Conservation (phyloP, 2,797 vertebrate species). For the Smutsia gigantea region DNA sequence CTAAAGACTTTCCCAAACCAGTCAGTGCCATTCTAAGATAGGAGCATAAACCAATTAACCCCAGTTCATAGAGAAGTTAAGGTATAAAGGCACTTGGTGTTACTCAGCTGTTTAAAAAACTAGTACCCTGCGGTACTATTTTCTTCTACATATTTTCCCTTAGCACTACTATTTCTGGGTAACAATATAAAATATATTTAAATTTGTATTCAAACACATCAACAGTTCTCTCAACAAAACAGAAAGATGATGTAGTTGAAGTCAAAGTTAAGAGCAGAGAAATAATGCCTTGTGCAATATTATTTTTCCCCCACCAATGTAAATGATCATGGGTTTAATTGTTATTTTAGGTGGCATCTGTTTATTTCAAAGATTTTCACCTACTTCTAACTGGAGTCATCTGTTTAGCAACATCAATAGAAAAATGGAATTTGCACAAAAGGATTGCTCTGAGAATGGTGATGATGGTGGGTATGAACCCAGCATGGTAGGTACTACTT, state of each 20-base stretch:
- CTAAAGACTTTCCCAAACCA: background rate
- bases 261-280: conserved; percentile 27
- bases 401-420: conserved; percentile 94
- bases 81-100: background rate
- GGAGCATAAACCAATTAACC: background rate
- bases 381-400: conserved; percentile 93
- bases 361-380: conserved; percentile 97
- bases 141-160: background rate
- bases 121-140: background rate
- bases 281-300: background rate
- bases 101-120: background rate
- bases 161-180: background rate
- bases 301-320: background rate
- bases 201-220: conserved; percentile 16
- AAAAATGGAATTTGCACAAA: conserved; percentile 97
- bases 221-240: background rate
- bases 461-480: conserved; percentile 93
- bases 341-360: conserved; percentile 90
- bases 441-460: conserved; percentile 94
- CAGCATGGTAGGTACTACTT: conserved; percentile 89
- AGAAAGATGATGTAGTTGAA: conserved; percentile 36
- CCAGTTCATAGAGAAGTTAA: conserved; percentile 20
- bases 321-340: conserved; percentile 27
- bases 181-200: background rate
- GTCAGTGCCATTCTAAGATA: background rate